Conservation (phyloP, 1,140 invertebrate species). For the Gonioctena quinquepunctata region DNA sequence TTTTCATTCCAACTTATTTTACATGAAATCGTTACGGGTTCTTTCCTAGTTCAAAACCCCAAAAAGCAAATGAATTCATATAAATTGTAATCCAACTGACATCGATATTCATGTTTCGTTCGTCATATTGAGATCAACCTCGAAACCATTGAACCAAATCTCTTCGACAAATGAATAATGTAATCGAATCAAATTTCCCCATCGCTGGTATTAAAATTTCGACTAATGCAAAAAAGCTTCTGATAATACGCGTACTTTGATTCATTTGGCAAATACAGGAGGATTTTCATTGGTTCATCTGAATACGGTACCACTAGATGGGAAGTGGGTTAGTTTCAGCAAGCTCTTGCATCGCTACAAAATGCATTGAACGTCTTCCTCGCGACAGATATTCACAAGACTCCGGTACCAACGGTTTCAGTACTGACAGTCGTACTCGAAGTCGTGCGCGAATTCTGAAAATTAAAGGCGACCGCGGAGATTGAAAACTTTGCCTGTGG, state of each 20-base stretch:
- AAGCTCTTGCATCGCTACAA: constrained; percentile 42
- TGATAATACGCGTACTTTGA: neutral
- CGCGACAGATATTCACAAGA: constrained; percentile 45
- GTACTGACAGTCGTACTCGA: constrained; percentile 19
- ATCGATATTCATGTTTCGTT: too few species aligned
- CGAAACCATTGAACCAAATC: too few species aligned
- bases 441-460: neutral
- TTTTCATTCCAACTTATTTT: too few species aligned
- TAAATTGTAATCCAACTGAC: too few species aligned
- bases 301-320: constrained; percentile 49
- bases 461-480: constrained; percentile 30
- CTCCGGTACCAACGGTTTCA: constrained; percentile 43
- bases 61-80: too few species aligned
- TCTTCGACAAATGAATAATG: too few species aligned
- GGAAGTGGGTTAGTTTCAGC: constrained; percentile 53
- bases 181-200: neutral
- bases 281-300: constrained; percentile 34
- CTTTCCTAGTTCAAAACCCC: too few species aligned
- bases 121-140: too few species aligned
- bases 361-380: constrained; percentile 46
- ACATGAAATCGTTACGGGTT: too few species aligned
- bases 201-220: neutral
- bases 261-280: neutral
- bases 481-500: constrained; percentile 30
- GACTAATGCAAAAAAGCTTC: neutral